Evolutionary conservation across 2,797 vertebrate species (phyloP), one percentile per base, ranked within the genome.

Genomic region (Ctenopoma multispine): DNA sequence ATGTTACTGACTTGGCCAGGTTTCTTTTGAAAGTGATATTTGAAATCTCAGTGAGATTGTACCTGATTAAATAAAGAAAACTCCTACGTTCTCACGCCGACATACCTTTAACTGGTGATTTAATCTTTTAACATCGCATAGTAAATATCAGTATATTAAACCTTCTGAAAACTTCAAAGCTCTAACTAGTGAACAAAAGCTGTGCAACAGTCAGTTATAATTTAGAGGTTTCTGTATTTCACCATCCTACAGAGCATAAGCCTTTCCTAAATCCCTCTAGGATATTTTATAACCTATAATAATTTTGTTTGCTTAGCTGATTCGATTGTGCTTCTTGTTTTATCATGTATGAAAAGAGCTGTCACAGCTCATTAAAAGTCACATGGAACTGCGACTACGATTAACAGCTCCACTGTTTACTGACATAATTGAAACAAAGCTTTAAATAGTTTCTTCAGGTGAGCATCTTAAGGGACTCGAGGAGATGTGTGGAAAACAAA

Each of bases 401-500:
- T 79, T 64, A 72, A 57, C 13, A 23, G 72, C 69, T 71, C 63
- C 13, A 0, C 46, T 48, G 72, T 47, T 71, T 57, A 60, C 36
- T 29, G 57, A 21, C 23, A 18, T 69, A 77, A 81, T 71, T 49
- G 21, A 81, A 80, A 62, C 15, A 40, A 12, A 82, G 66, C 60
- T 74, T 48, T 36, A 36, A 77, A 63, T 54, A 56, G 69, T 84
- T 83, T 80, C 58, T 81, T 81, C 63, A 24, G 62, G 57, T 43
- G 20, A 66, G 58, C 36, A 17, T 69, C 40, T 47, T 24, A 11
- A 65, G 27, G n/a, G n/a, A n/a, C 62, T 55, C 15, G 0, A 43
- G 17, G 46, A 63, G 50, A 57, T 20, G 44, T 9, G 55, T 36
- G 23, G 44, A 69, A n/a, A n/a, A n/a, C 7, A 60, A 20, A 48